Base-by-base conservation (phyloP, 2,888 invertebrate species). In the Himalopsyche japonica region DNA sequence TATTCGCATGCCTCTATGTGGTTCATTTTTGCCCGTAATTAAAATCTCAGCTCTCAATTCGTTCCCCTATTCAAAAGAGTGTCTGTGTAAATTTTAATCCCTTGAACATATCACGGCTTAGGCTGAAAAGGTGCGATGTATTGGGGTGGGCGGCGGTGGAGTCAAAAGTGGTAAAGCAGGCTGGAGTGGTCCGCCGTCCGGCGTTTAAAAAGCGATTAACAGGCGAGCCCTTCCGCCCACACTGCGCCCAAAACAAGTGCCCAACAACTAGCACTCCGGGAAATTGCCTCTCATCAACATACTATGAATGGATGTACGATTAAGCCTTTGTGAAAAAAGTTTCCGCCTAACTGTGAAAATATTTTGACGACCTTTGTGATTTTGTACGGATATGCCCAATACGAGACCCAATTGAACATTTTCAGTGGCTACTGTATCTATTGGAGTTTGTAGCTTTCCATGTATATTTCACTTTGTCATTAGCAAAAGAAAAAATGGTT, bases 161-260 rank as follows among this genome's bases (percentile, higher is more conserved):
- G 57, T 57, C 20, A 15, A 57, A 57, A 57, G 20, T 57, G 57
- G n/a, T 20, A 57, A 20, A 57, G 57, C 57, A 57, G 57, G 57
- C 20, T 24, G 57, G 57, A 18, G 30, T 64, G 47, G 47, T 24
- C 37, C 47, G 47, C 76, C 77, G 76, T 48, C 47, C 32, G 76
- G 47, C 77, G 76, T 82, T 82, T 82, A 82, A 82, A 82, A 82
- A 82, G 76, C 81, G 81, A 82, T 82, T 76, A 82, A 49, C 81
- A 30, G 77, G 10, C 76, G 18, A 20, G 32, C 76, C 81, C 48
- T 32, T 12, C 34, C 48, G 43, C 81, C 27, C 24, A 18, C 76
- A 32, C 77, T 20, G 20, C 43, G 27, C 79, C 79, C 10, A 24
- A 57, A 57, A 57, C 57, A 57, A 57, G 20, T 57, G 57, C 57